Base-by-base conservation (phyloP, 2,113 vertebrate genomes). In the Amphiprion ocellaris region DNA sequence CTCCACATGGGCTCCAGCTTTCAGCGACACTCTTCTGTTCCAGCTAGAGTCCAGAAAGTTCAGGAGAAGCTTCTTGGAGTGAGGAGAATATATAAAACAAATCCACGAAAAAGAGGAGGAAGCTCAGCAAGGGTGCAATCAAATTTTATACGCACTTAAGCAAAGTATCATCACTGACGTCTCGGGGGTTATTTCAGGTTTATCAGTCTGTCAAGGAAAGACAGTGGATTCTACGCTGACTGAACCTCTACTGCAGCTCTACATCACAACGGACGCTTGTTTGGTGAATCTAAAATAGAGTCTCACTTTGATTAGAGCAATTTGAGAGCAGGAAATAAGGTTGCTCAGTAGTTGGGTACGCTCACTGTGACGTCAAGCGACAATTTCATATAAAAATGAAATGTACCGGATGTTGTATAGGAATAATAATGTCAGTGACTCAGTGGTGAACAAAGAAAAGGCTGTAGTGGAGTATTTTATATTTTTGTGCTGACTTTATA, bases 1-100 rank as follows among this genome's bases (percentile, higher is more conserved):
- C 81, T 64, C 33, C 58, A 67, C 56, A 60, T 41, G 12, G 69
- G 49, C 24, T 53, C 53, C 16, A 21, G 44, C 10, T 61, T 65
- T 61, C 26, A 68, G 21, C 10, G 77, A 59, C 39, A 16, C 17
- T 0, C 4, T 6, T 30, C 30, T 5, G 30, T 26, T 26, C 2
- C 2, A 26, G 26, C 26, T 3, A 30, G 19, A 23, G 28, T 12
- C 26, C 53, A 21, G 33, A 60, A 17, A 52, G 66, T 47, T 68
- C 28, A 49, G 12, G 39, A 41, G 47, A 39, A 10, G 46, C 2
- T 7, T 19, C 5, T 21, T 5, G 2, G 19, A 14, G 28, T 14
- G 7, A 14, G 46, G 46, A 47, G 16, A 49, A 17, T 5, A 46
- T 10, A 37, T 37, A 10, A 53, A 54, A 37, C 60, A 64, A 63